These are phyloP conservation scores for Xiphorhynchus elegans DNA, from an alignment of 2,113 vertebrate species.

Conservation along the genomic window DNA sequence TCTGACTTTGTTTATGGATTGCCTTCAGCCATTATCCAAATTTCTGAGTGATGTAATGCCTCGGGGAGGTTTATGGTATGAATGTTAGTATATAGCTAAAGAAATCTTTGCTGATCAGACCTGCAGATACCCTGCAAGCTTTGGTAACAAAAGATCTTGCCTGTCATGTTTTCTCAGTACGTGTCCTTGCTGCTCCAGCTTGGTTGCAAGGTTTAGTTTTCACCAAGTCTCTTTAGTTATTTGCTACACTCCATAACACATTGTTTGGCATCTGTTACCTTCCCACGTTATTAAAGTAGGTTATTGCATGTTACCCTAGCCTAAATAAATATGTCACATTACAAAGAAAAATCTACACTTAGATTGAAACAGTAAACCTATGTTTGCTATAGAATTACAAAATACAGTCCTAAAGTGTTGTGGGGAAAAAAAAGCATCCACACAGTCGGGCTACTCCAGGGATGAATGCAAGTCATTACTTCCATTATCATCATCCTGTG, in stretches of 20 bases:
- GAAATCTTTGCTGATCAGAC: not conserved
- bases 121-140: not conserved
- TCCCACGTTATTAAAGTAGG: slow-evolving; percentile 8
- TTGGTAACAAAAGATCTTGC: not conserved
- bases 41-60: not conserved
- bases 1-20: not conserved
- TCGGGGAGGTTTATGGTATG: not conserved
- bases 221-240: not conserved
- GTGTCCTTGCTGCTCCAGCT: not conserved
- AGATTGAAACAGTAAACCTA: not conserved
- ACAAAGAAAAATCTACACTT: slow-evolving; percentile 24
- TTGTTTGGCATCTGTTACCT: slow-evolving; percentile 29
- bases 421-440: not conserved
- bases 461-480: slow-evolving; percentile 5
- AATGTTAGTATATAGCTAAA: not conserved
- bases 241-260: not conserved
- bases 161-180: not conserved
- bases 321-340: slow-evolving; percentile 46
- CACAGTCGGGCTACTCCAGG: not conserved
- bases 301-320: not conserved
- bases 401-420: not conserved
- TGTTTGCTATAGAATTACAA: slow-evolving; percentile 25
- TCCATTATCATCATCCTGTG: not conserved
- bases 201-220: not conserved
- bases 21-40: not conserved